phyloP scores from a whole-genome alignment of 2,888 invertebrate species.

The Noctuana brunneofusca region DNA sequence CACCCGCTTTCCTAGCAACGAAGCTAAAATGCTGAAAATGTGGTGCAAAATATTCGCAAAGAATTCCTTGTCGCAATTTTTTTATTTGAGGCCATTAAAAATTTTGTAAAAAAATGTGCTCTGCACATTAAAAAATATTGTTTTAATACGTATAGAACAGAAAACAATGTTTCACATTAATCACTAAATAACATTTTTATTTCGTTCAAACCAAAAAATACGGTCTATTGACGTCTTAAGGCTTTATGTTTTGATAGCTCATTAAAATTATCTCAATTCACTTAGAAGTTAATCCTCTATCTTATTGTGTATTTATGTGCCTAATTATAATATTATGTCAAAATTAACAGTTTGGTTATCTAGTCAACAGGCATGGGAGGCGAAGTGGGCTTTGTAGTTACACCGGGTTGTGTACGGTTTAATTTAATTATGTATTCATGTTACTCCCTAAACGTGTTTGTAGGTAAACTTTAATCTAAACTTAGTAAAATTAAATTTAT shows the following conservation, averaged over 20 bases:
- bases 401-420: not conserved
- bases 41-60: slow-evolving; percentile 7
- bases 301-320: too few species aligned
- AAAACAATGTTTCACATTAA: too few species aligned
- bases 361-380: not conserved
- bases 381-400: not conserved
- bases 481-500: slow-evolving; percentile 2
- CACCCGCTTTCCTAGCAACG: not conserved
- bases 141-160: too few species aligned
- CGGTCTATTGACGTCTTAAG: too few species aligned
- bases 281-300: too few species aligned
- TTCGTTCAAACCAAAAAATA: too few species aligned
- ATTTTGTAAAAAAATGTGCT: not conserved
- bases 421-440: slow-evolving; percentile 9
- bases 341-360: not conserved
- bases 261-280: too few species aligned
- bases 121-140: not conserved
- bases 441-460: not conserved
- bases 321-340: too few species aligned
- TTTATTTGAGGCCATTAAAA: not conserved
- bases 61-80: not conserved
- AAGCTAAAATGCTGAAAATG: slow-evolving; percentile 22
- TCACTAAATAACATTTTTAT: too few species aligned
- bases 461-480: not conserved
- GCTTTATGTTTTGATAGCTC: too few species aligned